Evolutionary conservation across 2,113 vertebrate genomes (phyloP).

Genomic region (Mastomys natalensis): DNA sequence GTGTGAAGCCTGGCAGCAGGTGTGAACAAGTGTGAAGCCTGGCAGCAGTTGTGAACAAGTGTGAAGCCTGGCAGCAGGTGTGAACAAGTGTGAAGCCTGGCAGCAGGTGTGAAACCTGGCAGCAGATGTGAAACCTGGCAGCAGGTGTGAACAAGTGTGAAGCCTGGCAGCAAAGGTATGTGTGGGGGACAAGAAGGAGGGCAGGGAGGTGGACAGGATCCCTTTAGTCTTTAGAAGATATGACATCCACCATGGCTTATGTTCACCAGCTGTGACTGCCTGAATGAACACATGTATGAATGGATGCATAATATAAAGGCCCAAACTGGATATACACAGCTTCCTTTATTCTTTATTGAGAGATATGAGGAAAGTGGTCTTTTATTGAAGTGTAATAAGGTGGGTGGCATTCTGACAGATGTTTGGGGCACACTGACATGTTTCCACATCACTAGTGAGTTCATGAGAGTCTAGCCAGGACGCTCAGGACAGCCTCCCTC

Average conservation of each 20-base stretch:
- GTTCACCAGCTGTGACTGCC: fast-evolving
- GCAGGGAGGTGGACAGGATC: not conserved
- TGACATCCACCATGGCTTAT: fast-evolving
- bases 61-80: not conserved
- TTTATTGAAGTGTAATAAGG: fast-evolving
- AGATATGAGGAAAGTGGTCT: not conserved
- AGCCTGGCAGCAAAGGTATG: not conserved
- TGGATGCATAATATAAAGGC: fast-evolving
- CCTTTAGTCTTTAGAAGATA: not conserved
- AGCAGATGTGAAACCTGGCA: too few species aligned
- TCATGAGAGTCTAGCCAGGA: not conserved
- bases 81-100: not conserved
- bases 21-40: not conserved
- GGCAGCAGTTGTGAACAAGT: not conserved
- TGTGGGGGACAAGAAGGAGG: not conserved
- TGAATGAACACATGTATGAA: fast-evolving
- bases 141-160: not conserved
- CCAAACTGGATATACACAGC: fast-evolving
- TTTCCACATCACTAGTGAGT: not conserved
- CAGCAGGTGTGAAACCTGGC: too few species aligned
- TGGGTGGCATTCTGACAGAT: too few species aligned
- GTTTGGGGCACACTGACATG: too few species aligned
- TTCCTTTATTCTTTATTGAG: not conserved
- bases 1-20: not conserved
- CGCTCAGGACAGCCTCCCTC: not conserved